phyloP scores from a whole-genome alignment of 2,113 vertebrate species.

The Tachycineta bicolor region DNA sequence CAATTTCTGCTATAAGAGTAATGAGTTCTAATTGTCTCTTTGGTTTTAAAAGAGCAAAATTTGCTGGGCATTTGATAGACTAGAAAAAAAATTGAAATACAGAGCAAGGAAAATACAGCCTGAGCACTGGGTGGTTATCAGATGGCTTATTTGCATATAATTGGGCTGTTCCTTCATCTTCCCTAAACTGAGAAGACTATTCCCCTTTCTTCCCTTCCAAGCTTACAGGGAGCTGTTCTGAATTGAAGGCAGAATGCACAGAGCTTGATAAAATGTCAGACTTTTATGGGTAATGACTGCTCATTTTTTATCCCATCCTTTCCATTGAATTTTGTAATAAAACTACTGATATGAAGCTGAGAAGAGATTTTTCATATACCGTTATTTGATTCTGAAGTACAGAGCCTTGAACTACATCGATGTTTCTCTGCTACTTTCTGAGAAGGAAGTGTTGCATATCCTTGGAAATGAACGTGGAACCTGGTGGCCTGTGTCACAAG shows the following conservation, averaged over 20 bases:
- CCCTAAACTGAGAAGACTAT: background rate
- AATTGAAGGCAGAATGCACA: background rate
- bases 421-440: background rate
- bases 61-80: background rate
- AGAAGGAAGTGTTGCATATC: background rate
- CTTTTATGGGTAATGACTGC: background rate
- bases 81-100: background rate
- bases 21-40: background rate
- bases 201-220: background rate
- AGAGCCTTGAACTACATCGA: background rate
- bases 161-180: background rate
- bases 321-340: background rate
- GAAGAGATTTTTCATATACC: background rate
- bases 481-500: background rate
- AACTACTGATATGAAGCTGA: background rate
- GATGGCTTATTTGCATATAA: background rate
- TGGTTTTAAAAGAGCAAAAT: background rate
- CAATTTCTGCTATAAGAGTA: background rate
- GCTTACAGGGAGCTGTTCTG: background rate
- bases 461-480: background rate
- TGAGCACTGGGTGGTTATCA: background rate
- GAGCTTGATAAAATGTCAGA: background rate
- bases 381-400: background rate
- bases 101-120: background rate
- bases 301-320: background rate